A percentile compares a stretch with the other conserved stretches of the same genome.
Conservation (phyloP, 1,140 invertebrate species). For the Drosophila obscura region DNA sequence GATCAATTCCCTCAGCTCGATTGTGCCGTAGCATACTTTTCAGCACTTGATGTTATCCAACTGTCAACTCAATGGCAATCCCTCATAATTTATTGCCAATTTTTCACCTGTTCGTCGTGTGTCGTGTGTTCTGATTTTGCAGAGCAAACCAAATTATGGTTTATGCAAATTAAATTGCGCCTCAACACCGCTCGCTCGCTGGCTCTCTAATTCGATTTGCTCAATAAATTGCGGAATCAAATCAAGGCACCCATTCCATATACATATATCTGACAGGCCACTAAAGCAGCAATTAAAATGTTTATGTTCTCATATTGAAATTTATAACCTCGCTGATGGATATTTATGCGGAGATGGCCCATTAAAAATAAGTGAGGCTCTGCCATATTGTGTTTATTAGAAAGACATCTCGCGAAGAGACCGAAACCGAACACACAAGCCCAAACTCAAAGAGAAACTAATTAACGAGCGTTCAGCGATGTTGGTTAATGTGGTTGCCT, state of each 20-base stretch:
- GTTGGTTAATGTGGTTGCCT: conserved; percentile 50
- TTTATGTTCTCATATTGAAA: conserved; percentile 66
- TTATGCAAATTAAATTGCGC: conserved; percentile 51
- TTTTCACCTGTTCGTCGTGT: conserved; percentile 9
- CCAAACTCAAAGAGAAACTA: conserved; percentile 36
- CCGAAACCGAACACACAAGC: not conserved
- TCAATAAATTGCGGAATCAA: conserved; percentile 42
- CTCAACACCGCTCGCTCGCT: conserved; percentile 2
- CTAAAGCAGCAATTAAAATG: conserved; percentile 62
- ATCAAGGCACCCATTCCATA: conserved; percentile 13
- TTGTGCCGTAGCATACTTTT: conserved; percentile 35
- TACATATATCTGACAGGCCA: not conserved
- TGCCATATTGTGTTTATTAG: conserved; percentile 64
- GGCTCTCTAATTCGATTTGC: conserved; percentile 44
- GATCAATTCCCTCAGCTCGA: conserved; percentile 10
- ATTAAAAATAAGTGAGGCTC: conserved; percentile 51
- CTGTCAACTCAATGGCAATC: conserved; percentile 28
- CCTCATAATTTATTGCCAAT: conserved; percentile 36
- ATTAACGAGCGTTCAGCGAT: conserved; percentile 63
- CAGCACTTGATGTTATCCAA: conserved; percentile 10
- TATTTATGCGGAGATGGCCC: conserved; percentile 49
- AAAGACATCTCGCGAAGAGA: conserved; percentile 15
- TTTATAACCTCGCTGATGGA: conserved; percentile 61
- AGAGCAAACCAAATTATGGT: conserved; percentile 15
- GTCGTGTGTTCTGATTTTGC: conserved; percentile 35